Evolutionary conservation across 1,140 invertebrate species (phyloP).

Genomic region (Cydia amplana): DNA sequence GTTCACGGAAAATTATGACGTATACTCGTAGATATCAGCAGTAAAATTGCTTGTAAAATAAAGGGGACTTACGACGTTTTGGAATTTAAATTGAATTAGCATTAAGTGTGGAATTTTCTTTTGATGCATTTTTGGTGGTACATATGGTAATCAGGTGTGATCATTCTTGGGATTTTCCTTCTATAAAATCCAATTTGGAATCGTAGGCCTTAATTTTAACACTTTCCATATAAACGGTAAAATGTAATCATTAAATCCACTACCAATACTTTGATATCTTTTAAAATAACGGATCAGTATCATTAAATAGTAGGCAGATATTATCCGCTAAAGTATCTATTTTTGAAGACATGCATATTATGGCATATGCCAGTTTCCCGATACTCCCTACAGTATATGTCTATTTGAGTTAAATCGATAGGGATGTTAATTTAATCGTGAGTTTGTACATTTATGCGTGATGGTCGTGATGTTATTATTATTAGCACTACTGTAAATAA

Average conservation of each 20-base stretch:
- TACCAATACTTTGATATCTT: too few relatives aligned
- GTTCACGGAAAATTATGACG: neutral
- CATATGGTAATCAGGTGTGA: neutral
- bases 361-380: too few relatives aligned
- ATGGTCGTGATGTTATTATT: slow-evolving; percentile 9
- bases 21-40: neutral
- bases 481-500: slow-evolving; percentile 17
- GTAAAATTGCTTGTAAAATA: neutral
- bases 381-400: too few relatives aligned
- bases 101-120: slow-evolving; percentile 19
- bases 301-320: too few relatives aligned
- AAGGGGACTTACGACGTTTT: neutral
- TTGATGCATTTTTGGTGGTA: neutral
- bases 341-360: too few relatives aligned
- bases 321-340: too few relatives aligned
- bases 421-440: neutral
- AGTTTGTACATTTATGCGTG: neutral
- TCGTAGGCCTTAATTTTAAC: too few relatives aligned
- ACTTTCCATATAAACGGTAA: too few relatives aligned
- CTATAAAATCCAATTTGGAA: neutral
- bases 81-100: neutral
- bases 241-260: too few relatives aligned
- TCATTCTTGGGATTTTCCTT: neutral
- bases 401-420: too few relatives aligned
- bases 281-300: too few relatives aligned